Conservation (phyloP, 2,113 vertebrate species). For the Benitochromis conjunctus region DNA sequence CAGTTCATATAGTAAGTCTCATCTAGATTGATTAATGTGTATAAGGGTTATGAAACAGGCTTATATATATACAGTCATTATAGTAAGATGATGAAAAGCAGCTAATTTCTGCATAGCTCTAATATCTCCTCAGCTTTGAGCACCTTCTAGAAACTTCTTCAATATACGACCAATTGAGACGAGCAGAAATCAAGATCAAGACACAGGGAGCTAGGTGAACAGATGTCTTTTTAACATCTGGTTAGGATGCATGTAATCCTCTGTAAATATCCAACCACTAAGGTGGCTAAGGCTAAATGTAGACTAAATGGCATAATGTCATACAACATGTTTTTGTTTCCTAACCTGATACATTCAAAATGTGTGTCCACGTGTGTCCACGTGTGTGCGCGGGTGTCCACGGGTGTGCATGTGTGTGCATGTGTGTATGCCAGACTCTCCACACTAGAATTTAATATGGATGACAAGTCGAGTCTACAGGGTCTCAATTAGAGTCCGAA, state of each 20-base stretch:
- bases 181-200: not conserved
- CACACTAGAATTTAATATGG: not conserved
- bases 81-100: not conserved
- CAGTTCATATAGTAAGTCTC: rapidly evolving
- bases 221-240: not conserved
- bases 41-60: not conserved
- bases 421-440: not conserved
- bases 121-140: not conserved
- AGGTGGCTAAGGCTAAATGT: not conserved
- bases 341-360: not conserved
- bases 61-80: not conserved
- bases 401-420: not conserved
- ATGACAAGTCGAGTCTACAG: not conserved
- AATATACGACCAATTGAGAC: not conserved
- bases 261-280: not conserved
- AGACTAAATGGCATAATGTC: not conserved
- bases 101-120: not conserved
- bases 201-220: not conserved
- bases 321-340: not conserved
- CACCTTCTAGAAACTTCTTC: rapidly evolving
- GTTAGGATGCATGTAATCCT: rapidly evolving
- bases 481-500: not conserved
- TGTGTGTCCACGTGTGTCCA: not conserved
- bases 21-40: not conserved
- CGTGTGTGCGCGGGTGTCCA: too few relatives aligned